A percentile compares a stretch with the other conserved stretches of the same genome.
Evolutionary conservation across 2,888 invertebrate species (phyloP).

Genomic region (Diogma glabrata): DNA sequence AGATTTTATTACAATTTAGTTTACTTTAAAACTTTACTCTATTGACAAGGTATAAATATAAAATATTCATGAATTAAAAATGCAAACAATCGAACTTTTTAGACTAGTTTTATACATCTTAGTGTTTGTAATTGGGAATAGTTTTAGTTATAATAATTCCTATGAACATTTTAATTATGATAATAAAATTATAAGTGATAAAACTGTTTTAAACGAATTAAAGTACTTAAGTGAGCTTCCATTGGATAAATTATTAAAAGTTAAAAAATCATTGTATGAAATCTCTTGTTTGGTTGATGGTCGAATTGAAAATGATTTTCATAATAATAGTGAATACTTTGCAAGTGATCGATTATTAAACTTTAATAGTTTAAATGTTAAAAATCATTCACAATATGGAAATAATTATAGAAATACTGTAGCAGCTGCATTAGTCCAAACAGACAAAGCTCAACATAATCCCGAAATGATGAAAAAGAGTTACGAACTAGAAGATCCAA

Average conservation of each 20-base stretch:
- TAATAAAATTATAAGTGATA: too few relatives aligned
- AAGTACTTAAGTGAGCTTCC: conserved; percentile 50
- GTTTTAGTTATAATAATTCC: too few relatives aligned
- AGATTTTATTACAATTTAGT: too few relatives aligned
- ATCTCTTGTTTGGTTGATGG: conserved; percentile 17
- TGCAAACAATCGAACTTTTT: too few relatives aligned
- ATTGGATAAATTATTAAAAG: conserved; percentile 52
- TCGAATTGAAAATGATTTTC: not conserved
- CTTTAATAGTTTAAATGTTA: not conserved
- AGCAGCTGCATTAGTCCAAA: not conserved
- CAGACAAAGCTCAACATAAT: not conserved
- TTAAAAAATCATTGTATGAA: conserved; percentile 35
- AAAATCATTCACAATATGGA: too few relatives aligned
- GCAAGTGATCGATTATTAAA: conserved; percentile 6
- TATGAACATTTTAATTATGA: too few relatives aligned
- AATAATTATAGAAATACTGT: not conserved
- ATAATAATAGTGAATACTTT: not conserved
- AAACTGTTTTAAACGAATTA: conserved; percentile 14
- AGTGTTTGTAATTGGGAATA: too few relatives aligned
- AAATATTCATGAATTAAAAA: too few relatives aligned
- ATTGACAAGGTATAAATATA: too few relatives aligned
- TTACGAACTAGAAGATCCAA: conserved; percentile 35
- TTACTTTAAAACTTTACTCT: too few relatives aligned
- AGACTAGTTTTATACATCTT: too few relatives aligned
- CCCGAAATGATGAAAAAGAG: not conserved